These are phyloP conservation scores for Capromys pilorides DNA, from an alignment of 2,797 vertebrate genomes.

Conservation along the genomic window DNA sequence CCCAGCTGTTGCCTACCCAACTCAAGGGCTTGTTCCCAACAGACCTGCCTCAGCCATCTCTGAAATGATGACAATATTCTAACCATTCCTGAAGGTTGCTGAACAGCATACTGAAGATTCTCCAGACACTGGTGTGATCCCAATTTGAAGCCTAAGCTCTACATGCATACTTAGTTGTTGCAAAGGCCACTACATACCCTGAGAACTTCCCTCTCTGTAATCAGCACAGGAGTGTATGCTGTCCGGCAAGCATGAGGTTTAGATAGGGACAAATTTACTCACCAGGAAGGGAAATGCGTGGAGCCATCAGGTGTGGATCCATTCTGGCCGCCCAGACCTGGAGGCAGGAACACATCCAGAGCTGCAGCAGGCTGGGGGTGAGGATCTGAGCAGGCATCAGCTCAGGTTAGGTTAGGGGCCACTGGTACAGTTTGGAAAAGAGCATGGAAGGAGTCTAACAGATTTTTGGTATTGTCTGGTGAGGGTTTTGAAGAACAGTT, in stretches of 20 bases:
- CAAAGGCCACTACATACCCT: constrained; percentile 5
- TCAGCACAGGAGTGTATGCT: background rate
- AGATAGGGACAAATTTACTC: constrained; percentile 80
- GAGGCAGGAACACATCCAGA: constrained; percentile 73
- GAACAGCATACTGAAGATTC: background rate
- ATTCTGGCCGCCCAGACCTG: constrained; percentile 92
- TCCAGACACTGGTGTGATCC: background rate
- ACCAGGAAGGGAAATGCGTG: constrained; percentile 90
- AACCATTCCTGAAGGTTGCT: background rate
- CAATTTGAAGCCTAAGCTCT: constrained; percentile 28
- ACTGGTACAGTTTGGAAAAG: background rate
- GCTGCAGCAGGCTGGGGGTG: constrained; percentile 53
- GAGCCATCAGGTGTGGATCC: constrained; percentile 92
- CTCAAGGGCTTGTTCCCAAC: background rate
- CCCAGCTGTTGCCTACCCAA: constrained; percentile 12
- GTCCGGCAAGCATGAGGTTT: background rate
- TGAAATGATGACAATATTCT: background rate
- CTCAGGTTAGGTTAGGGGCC: constrained; percentile 26
- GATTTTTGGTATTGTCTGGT: constrained; percentile 28
- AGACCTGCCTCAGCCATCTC: constrained; percentile 20
- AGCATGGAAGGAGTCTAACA: background rate
- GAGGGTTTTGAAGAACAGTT: background rate
- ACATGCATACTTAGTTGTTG: background rate
- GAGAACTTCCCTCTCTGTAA: background rate
- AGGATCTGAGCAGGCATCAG: constrained; percentile 57